These are phyloP conservation scores for Rhinatrema bivittatum DNA, from an alignment of 2,797 vertebrate genomes.

Conservation along the genomic window DNA sequence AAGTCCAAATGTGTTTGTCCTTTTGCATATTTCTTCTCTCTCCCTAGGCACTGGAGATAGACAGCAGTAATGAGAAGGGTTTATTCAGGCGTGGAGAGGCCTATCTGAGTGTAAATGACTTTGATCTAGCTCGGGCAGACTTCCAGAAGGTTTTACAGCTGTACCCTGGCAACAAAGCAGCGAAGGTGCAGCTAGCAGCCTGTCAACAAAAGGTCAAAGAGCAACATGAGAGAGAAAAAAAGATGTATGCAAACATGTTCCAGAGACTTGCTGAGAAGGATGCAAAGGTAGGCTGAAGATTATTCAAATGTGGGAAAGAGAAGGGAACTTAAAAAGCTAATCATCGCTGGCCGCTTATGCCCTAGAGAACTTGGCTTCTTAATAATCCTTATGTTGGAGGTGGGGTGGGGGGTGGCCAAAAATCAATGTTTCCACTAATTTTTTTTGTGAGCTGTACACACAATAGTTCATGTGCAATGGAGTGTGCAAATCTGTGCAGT, in stretches of 20 bases:
- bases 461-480: no score
- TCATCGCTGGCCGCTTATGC: no score
- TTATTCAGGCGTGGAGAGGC: constrained; percentile 91
- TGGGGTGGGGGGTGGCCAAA: no score
- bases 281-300: constrained; percentile 62
- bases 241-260: constrained; percentile 96
- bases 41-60: constrained; percentile 77
- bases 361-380: no score
- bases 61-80: constrained; percentile 84
- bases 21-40: not conserved
- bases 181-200: constrained; percentile 72
- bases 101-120: constrained; percentile 82
- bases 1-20: no score
- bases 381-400: no score
- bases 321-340: rapidly evolving
- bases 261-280: constrained; percentile 86
- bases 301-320: not conserved
- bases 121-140: constrained; percentile 75
- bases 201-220: constrained; percentile 85
- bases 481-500: no score
- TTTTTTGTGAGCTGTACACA: no score
- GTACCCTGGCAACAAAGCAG: constrained; percentile 90
- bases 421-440: no score
- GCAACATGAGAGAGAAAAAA: constrained; percentile 90
- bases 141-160: constrained; percentile 84